These are phyloP conservation scores for Nautilus pompilius DNA, from an alignment of 1,140 invertebrate genomes.

Conservation along the genomic window DNA sequence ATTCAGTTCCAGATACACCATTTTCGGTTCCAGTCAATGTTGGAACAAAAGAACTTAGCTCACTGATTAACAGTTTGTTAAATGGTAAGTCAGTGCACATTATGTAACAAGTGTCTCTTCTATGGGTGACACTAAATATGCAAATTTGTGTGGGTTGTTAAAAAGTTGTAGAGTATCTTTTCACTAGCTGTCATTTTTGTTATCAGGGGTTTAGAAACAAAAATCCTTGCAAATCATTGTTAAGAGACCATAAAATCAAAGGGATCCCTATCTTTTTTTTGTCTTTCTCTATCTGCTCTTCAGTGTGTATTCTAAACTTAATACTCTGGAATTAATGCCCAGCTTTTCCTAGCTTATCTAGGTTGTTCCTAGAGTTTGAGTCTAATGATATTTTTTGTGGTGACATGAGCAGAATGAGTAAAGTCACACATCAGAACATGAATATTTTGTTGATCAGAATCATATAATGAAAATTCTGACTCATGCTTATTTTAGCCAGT, in stretches of 20 bases:
- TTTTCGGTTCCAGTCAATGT: slow-evolving; percentile 74
- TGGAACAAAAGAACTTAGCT: slow-evolving; percentile 69
- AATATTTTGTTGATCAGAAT: too few relatives aligned
- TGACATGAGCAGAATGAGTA: too few relatives aligned
- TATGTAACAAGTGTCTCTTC: not conserved
- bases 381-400: too few relatives aligned
- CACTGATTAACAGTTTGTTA: slow-evolving; percentile 76
- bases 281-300: too few relatives aligned
- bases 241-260: not conserved
- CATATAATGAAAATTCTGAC: too few relatives aligned
- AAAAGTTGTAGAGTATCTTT: not conserved
- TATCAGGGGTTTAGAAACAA: not conserved
- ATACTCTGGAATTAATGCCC: too few relatives aligned
- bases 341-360: too few relatives aligned
- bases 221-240: not conserved
- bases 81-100: slow-evolving; percentile 39
- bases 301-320: too few relatives aligned
- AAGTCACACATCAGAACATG: too few relatives aligned
- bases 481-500: too few relatives aligned
- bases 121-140: not conserved
- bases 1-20: slow-evolving; percentile 80
- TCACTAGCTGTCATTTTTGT: not conserved
- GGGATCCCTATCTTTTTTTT: too few relatives aligned
- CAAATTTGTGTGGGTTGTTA: not conserved
- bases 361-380: too few relatives aligned